Percentiles rank a stretch among this genome's conserved stretches.
phyloP scores from a whole-genome alignment of 2,888 invertebrate genomes.

The Tetragnatha montana region DNA sequence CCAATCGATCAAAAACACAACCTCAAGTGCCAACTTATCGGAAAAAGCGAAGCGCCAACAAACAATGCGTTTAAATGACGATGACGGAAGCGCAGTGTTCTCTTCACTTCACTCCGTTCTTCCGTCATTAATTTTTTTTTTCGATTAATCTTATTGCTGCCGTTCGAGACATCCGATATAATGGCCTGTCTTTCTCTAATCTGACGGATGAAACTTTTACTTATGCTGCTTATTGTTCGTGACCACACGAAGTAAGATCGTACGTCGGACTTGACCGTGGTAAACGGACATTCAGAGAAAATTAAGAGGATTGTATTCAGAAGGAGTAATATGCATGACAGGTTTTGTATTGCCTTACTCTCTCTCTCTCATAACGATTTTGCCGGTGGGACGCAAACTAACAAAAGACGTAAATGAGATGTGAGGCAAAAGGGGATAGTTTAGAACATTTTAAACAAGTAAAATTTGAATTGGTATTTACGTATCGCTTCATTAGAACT shows the following conservation, averaged over 20 bases:
- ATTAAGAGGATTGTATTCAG: background rate
- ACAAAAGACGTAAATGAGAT: too few relatives aligned
- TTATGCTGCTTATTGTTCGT: background rate
- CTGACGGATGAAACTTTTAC: background rate
- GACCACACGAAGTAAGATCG: background rate
- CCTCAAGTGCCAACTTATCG: background rate
- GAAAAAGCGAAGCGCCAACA: background rate
- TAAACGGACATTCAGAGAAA: background rate
- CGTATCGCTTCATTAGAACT: too few relatives aligned
- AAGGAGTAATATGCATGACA: background rate
- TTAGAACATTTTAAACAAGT: too few relatives aligned
- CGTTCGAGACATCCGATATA: background rate
- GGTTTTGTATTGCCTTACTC: background rate
- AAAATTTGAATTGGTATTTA: too few relatives aligned
- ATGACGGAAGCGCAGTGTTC: background rate
- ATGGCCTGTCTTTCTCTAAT: background rate
- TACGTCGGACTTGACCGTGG: background rate
- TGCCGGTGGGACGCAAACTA: too few relatives aligned
- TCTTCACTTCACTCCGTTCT: background rate
- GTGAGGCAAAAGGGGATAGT: too few relatives aligned
- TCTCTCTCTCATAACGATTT: background rate
- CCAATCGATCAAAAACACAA: background rate
- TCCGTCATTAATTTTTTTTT: background rate
- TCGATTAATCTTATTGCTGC: background rate
- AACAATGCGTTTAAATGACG: background rate